Evolutionary conservation across 2,113 vertebrate species (phyloP).

Genomic region (Onychostruthus taczanowskii): DNA sequence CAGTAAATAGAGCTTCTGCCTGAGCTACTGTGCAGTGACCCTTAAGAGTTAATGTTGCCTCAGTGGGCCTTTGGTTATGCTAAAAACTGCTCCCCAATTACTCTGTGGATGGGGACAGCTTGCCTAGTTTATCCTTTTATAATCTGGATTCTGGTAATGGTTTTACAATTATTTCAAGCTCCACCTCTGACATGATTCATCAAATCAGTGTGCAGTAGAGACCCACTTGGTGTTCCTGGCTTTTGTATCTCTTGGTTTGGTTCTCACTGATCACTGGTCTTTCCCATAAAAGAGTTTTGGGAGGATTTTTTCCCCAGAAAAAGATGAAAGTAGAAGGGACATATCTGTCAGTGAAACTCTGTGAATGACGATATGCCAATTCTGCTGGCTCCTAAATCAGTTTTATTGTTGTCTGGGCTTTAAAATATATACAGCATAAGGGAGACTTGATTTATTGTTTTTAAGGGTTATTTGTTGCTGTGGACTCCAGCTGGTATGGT

Average conservation of each 20-base stretch:
- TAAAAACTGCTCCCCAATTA: conserved; percentile 7
- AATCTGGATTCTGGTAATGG: conserved; percentile 59
- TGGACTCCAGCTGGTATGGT: neutral
- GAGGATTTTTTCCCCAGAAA: conserved; percentile 21
- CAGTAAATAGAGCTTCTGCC: conserved; percentile 67
- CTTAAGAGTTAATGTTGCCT: conserved; percentile 44
- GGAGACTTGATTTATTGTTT: neutral
- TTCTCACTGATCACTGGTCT: conserved; percentile 16
- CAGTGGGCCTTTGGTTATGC: conserved; percentile 45
- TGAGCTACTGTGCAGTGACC: conserved; percentile 47
- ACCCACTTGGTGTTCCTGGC: conserved; percentile 32
- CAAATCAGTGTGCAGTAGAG: neutral
- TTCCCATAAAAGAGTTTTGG: conserved; percentile 36
- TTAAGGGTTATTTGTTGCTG: neutral
- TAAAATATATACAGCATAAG: neutral
- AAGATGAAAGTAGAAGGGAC: conserved; percentile 40
- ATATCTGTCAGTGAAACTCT: conserved; percentile 25
- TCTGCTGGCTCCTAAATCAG: neutral
- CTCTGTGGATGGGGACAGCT: neutral
- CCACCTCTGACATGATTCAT: conserved; percentile 51
- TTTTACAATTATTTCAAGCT: conserved; percentile 63
- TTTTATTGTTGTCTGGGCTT: neutral
- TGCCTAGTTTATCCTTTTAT: conserved; percentile 39
- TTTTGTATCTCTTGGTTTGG: conserved; percentile 50
- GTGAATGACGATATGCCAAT: neutral